Base-by-base conservation (phyloP, 2,797 vertebrate species). In the Notoglanidium macrostoma region DNA sequence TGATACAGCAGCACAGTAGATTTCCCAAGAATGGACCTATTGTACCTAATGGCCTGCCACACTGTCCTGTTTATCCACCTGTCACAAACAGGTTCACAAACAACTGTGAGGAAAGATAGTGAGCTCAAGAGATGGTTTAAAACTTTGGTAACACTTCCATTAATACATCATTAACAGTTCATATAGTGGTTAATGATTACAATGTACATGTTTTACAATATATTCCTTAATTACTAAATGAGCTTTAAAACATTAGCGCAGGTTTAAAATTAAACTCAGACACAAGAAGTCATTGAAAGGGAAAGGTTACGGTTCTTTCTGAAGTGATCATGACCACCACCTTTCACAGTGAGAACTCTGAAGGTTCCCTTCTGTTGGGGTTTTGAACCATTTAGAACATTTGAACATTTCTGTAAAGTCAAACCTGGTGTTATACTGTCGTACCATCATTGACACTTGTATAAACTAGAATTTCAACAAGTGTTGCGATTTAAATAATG, bases 1-100 rank as follows among this genome's bases (percentile, higher is more conserved):
- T 32, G 83, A 79, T 57, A 49, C 76, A 63, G 87, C 80, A 89
- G 63, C 32, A 32, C 61, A 61, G 72, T 68, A 85, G 79, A 84
- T 85, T 70, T 44, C 73, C 88, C 35, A 82, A 61, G 23, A 59
- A 23, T 40, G 4, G 9, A 14, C 55, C 32, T 70, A 61, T 15
- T 82, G 11, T 40, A 84, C 35, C 23, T 86, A 85, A 85, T 83
- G 79, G 82, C 83, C 40, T 87, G 77, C 46, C 32, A 32, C 26
- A 59, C 73, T 63, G 12, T 51, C 78, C 65, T 83, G 40, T 86
- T 86, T 32, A 73, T 87, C 51, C 67, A 59, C 23, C 57, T 88
- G 61, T 57, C 77, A 63, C 32, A 51, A 90, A n/a, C 76, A 76
- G 49, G 57, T 73, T 32, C 32, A 44, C 67, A 51, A 74, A 61